These are phyloP conservation scores for Erinaceus europaeus DNA, from an alignment of 2,113 vertebrate genomes.

Conservation along the genomic window DNA sequence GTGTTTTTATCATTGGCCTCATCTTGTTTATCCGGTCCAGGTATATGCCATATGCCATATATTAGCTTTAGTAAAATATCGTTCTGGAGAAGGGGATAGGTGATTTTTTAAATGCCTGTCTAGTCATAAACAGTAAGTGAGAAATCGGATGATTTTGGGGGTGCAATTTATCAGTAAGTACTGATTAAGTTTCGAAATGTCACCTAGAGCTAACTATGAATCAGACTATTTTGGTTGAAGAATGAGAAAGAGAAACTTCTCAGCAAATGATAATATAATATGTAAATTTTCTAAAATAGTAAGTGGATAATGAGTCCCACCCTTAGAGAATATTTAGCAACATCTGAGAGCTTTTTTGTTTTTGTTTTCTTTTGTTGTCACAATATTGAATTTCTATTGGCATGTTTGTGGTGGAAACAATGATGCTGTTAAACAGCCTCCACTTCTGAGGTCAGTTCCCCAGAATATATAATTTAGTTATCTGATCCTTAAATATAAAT, in stretches of 20 bases:
- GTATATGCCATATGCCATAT: neutral
- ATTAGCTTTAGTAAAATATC: neutral
- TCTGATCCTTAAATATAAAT: neutral
- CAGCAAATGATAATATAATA: neutral
- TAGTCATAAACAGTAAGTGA: neutral
- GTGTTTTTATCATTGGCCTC: neutral
- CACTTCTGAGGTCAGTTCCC: neutral
- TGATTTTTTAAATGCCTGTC: neutral
- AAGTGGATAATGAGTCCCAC: neutral
- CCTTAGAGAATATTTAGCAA: neutral
- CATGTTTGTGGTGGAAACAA: neutral
- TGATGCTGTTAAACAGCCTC: neutral
- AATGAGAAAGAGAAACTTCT: neutral
- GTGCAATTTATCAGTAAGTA: neutral
- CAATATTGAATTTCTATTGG: neutral
- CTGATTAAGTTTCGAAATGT: neutral
- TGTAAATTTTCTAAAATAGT: neutral
- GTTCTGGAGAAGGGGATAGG: neutral
- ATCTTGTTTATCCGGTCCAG: neutral
- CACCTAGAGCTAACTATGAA: neutral
- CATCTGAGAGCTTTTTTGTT: neutral
- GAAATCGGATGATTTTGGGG: accelerated
- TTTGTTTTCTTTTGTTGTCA: neutral
- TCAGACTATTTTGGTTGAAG: neutral
- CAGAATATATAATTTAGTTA: neutral